Evolutionary conservation across 1,140 invertebrate species (phyloP).

Genomic region (Homarus americanus): DNA sequence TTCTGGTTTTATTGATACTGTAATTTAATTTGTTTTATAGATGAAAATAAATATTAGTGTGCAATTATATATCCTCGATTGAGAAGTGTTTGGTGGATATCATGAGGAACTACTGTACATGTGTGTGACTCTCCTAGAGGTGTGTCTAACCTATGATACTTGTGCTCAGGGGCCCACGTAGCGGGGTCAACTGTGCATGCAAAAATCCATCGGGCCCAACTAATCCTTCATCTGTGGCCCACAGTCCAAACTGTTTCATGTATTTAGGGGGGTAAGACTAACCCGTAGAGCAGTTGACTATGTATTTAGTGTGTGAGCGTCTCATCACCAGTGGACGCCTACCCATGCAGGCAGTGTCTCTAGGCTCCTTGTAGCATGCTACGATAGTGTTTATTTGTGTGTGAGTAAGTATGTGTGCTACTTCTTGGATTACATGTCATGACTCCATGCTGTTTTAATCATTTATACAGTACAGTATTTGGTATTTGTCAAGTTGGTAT

Average conservation of each 20-base stretch:
- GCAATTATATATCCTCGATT: no score
- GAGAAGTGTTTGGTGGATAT: neutral
- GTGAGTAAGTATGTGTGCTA: no score
- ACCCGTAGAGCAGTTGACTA: conserved; percentile 21
- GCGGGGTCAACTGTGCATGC: conserved; percentile 66
- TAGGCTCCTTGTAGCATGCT: neutral
- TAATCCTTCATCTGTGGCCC: conserved; percentile 50
- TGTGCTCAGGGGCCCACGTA: conserved; percentile 57
- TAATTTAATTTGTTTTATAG: no score
- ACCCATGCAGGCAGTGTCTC: neutral
- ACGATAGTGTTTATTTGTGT: neutral
- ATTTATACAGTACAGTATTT: no score
- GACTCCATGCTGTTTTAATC: neutral
- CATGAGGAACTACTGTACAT: neutral
- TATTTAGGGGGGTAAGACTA: conserved; percentile 70
- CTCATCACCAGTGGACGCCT: neutral
- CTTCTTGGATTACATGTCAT: no score
- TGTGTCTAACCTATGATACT: conserved; percentile 24
- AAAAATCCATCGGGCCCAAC: conserved; percentile 44
- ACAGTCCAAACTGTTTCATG: conserved; percentile 66
- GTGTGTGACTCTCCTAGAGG: neutral
- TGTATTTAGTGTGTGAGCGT: neutral
- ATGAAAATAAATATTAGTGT: no score
- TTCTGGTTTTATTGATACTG: no score
- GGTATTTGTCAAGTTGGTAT: no score